Evolutionary conservation across 2,113 vertebrate genomes (phyloP).

Genomic region (Cyphotilapia sp.): DNA sequence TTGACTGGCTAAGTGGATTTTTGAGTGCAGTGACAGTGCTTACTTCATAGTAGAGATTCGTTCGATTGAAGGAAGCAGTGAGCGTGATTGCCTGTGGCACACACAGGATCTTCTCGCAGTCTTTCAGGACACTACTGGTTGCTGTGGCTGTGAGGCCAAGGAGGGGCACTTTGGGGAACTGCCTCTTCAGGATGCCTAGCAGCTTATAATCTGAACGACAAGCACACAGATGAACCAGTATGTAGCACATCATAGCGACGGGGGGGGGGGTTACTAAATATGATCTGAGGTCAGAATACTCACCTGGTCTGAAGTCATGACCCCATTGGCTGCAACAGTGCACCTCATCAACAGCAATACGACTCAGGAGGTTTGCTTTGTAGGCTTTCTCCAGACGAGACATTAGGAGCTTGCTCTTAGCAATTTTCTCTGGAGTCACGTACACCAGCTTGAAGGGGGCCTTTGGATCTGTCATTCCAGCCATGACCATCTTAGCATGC

Average conservation of each 20-base stretch:
- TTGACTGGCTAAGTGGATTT: neutral
- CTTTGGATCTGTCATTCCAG: constrained; percentile 76
- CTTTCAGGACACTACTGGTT: constrained; percentile 83
- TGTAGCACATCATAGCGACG: neutral
- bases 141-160: constrained; percentile 94
- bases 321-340: constrained; percentile 99
- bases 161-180: constrained; percentile 84
- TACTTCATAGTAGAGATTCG: constrained; percentile 93
- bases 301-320: constrained; percentile 96
- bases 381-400: constrained; percentile 94
- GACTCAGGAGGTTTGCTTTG: constrained; percentile 74
- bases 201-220: constrained; percentile 85
- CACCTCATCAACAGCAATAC: constrained; percentile 91
- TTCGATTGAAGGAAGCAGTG: constrained; percentile 88
- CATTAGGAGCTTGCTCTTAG: constrained; percentile 96
- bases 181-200: constrained; percentile 93
- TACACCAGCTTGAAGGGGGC: constrained; percentile 85
- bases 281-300: neutral
- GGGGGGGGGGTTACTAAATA: neutral
- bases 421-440: constrained; percentile 97
- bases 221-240: neutral
- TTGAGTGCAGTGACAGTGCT: neutral
- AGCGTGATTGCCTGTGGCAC: constrained; percentile 81
- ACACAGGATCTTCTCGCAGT: constrained; percentile 89
- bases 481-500: constrained; percentile 83